Percentiles rank a stretch among this genome's conserved stretches.
These are phyloP conservation scores for Suncus etruscus DNA, from an alignment of 2,113 vertebrate genomes.

Conservation along the genomic window DNA sequence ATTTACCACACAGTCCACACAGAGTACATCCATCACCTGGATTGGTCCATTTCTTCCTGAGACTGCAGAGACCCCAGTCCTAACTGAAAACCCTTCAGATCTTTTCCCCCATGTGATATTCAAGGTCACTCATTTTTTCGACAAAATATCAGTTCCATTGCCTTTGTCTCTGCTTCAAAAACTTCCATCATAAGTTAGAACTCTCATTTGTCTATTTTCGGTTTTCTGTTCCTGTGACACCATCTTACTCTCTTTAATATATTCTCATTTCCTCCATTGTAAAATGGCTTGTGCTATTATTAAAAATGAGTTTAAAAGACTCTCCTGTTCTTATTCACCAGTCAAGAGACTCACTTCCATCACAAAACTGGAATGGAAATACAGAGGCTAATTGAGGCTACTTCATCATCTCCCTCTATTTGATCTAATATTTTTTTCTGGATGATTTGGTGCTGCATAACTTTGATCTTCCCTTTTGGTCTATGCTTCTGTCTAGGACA, in stretches of 20 bases:
- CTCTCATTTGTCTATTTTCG: not conserved
- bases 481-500: not conserved
- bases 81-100: not conserved
- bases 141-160: not conserved
- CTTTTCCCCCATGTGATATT: not conserved
- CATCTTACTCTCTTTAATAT: not conserved
- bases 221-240: not conserved
- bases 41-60: not conserved
- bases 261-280: not conserved
- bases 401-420: not conserved
- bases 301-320: not conserved
- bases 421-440: not conserved
- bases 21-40: not conserved
- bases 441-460: not conserved
- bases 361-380: not conserved
- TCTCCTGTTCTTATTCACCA: not conserved
- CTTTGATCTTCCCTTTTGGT: not conserved
- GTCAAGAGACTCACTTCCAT: conserved; percentile 12
- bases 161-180: not conserved
- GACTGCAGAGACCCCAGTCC: not conserved
- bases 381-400: too few relatives aligned
- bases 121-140: not conserved
- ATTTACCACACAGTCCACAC: not conserved
- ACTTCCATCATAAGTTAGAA: not conserved
- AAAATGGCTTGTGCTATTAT: not conserved